A percentile compares a stretch with the other conserved stretches of the same genome.
phyloP scores from a whole-genome alignment of 2,797 vertebrate genomes.

The Pangasius macronema region DNA sequence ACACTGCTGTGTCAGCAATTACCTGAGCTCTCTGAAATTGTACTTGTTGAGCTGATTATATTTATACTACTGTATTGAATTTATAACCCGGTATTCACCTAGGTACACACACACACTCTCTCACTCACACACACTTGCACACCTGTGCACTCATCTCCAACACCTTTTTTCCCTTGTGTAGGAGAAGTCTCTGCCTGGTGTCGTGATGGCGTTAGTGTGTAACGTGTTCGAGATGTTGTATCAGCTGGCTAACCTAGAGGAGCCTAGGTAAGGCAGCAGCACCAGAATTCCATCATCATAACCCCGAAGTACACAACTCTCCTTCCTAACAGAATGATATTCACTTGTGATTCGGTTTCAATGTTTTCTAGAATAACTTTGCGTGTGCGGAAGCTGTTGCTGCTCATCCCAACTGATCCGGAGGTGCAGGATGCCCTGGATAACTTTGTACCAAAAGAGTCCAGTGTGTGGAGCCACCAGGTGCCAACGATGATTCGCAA shows the following conservation, averaged over 20 bases:
- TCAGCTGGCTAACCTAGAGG: slow-evolving; percentile 95
- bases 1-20: neutral
- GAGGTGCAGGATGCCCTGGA: slow-evolving; percentile 98
- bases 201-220: slow-evolving; percentile 97
- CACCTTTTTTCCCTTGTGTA: slow-evolving; percentile 51
- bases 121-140: neutral
- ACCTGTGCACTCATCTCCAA: slow-evolving; percentile 5
- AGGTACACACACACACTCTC: neutral
- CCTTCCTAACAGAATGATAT: neutral
- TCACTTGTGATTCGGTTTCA: neutral
- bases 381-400: slow-evolving; percentile 92
- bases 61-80: neutral
- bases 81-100: neutral
- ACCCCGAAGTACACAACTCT: neutral
- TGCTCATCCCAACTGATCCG: slow-evolving; percentile 96
- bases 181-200: slow-evolving; percentile 97
- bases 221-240: slow-evolving; percentile 99
- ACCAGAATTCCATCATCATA: neutral
- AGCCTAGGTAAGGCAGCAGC: slow-evolving; percentile 79
- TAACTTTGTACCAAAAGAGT: slow-evolving; percentile 85
- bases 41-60: neutral
- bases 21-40: neutral
- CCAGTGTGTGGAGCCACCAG: slow-evolving; percentile 83
- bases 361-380: slow-evolving; percentile 86
- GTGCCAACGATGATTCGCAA: slow-evolving; percentile 55